phyloP scores from a whole-genome alignment of 2,113 vertebrate species.

The Microcebus jonahi region DNA sequence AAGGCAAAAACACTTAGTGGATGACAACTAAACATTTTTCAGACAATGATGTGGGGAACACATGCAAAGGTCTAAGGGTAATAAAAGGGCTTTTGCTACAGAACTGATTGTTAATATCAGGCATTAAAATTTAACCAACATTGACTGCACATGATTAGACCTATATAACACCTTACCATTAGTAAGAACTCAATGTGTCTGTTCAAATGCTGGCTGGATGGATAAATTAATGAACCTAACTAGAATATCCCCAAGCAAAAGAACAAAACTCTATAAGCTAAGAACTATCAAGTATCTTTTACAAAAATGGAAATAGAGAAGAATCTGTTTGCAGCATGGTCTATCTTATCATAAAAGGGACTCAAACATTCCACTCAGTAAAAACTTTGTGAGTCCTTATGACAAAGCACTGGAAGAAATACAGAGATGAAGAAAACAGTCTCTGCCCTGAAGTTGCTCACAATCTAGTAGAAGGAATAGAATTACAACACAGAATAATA shows the following conservation, averaged over 20 bases:
- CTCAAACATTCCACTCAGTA: neutral
- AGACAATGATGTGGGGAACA: neutral
- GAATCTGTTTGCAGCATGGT: neutral
- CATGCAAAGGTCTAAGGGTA: conserved; percentile 6
- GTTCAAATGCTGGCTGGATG: neutral
- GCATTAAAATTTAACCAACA: conserved; percentile 32
- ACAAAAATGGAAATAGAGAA: conserved; percentile 43
- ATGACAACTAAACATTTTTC: conserved; percentile 30
- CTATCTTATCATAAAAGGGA: neutral
- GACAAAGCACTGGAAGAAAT: neutral
- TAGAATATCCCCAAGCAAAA: conserved; percentile 12
- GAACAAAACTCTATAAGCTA: conserved; percentile 32
- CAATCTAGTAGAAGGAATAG: neutral
- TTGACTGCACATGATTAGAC: neutral
- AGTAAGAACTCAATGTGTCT: conserved; percentile 24
- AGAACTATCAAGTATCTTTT: conserved; percentile 47
- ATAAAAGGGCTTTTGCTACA: conserved; percentile 27
- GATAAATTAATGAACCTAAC: conserved; percentile 12
- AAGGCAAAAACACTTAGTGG: neutral
- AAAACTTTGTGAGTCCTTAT: neutral
- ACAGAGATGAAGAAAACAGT: neutral
- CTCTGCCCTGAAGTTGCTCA: neutral
- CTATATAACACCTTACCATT: neutral
- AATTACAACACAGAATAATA: neutral
- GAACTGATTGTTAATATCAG: neutral